Evolutionary conservation across 2,113 vertebrate genomes (phyloP), one percentile per base, ranked within the genome.

Genomic region (Phoenicopterus ruber): DNA sequence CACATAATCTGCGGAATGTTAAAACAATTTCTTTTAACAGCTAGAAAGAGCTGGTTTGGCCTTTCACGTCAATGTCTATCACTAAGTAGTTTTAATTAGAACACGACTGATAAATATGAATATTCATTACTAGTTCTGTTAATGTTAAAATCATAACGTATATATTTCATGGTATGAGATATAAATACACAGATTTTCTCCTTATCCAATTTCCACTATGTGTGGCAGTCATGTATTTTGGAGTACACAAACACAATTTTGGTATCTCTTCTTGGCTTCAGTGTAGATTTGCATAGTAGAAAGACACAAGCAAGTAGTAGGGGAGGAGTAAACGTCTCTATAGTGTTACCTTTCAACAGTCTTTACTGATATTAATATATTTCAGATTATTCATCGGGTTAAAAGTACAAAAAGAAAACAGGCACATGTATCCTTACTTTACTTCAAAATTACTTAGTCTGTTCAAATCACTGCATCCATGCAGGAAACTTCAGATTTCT

Each of bases 31-130:
- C 46, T 86, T 94, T 93, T 70, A 94, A 74, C 80, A 78, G 66
- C 52, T 86, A 78, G 42, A 91, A 92, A 36, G 32, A 84, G 38
- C 31, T 70, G 72, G 36, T 69, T 85, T 82, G 54, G 81, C 77
- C 82, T 95, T 96, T 93, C 69, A 47, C 3, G 10, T 88, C 62
- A 67, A 28, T 42, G 70, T 77, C 88, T 93, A 87, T 82, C 70
- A 79, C 82, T 32, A 61, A 86, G 83, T 40, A 84, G 49, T 44
- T 95, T 95, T 80, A 94, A 95, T 93, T 82, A 94, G 78, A 93
- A 69, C 52, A 76, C 26, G 65, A 82, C 4, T 34, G 62, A 87
- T 78, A 86, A 93, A 42, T n/a, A 91, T 89, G 70, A 95, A 82
- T 94, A 91, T 76, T 91, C 73, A 91, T 95, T 61, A 46, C 25